phyloP scores from a whole-genome alignment of 2,888 invertebrate species.

The Sphaeridia pumilis region DNA sequence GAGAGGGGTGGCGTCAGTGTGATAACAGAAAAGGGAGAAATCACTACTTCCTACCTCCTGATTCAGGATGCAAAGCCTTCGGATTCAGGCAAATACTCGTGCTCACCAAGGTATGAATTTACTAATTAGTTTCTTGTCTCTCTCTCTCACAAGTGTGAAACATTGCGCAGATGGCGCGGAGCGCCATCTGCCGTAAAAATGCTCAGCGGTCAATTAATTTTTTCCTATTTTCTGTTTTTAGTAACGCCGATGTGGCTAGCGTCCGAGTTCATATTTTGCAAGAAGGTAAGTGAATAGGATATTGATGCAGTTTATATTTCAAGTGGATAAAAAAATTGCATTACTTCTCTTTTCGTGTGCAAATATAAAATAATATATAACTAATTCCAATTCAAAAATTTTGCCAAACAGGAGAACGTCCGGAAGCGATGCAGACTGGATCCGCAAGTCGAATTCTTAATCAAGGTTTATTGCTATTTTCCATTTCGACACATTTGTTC shows the following conservation, averaged over 20 bases:
- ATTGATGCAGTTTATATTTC: too few relatives aligned
- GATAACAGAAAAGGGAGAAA: constrained; percentile 79
- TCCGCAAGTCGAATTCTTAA: constrained; percentile 48
- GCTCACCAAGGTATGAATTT: constrained; percentile 62
- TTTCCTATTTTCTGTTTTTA: neutral
- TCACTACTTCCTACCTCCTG: constrained; percentile 78
- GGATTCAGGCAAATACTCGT: constrained; percentile 84
- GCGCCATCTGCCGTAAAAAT: too few relatives aligned
- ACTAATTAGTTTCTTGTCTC: neutral
- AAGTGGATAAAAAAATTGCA: too few relatives aligned
- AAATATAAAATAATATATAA: too few relatives aligned
- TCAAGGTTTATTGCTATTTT: constrained; percentile 34
- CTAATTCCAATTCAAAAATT: neutral
- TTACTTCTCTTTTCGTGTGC: too few relatives aligned
- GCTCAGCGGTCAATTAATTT: too few relatives aligned
- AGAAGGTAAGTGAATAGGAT: too few relatives aligned
- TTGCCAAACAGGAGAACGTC: constrained; percentile 36
- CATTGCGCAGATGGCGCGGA: too few relatives aligned
- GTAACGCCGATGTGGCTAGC: constrained; percentile 75
- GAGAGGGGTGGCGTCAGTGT: constrained; percentile 77
- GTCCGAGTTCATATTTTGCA: constrained; percentile 74
- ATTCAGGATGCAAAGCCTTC: constrained; percentile 74
- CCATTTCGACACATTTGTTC: constrained; percentile 32
- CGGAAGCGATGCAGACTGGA: constrained; percentile 40
- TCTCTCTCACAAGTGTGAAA: too few relatives aligned